Base-by-base conservation (phyloP, 1,140 invertebrate genomes). In the Drosophila willistoni region DNA sequence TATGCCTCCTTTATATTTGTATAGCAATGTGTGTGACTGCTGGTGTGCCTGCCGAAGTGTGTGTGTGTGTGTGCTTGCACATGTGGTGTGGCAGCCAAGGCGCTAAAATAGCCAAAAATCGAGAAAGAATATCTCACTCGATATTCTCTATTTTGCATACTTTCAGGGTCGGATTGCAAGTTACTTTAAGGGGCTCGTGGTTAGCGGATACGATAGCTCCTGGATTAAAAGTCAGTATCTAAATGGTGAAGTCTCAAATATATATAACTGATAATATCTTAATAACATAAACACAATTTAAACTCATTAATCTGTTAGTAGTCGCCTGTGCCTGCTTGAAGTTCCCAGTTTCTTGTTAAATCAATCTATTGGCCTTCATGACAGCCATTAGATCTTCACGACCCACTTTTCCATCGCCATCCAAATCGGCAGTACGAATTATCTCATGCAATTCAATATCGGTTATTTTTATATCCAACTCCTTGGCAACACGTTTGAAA, bases 391-490 rank as follows among this genome's bases (percentile, higher is more conserved):
- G 99, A 92, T 99, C 98, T 64, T 98, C 96, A 91, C 97, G 96
- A 81, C 22, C 34, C 1, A 87, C 77, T 36, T 87, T 80, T n/a
- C 83, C 83, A 55, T 80, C 70, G 34, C 73, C 77, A 19, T 74
- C 51, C 9, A 54, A 0, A 7, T 87, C 80, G 5, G 79, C 83
- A 36, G 77, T 80, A 83, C 97, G 96, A 76, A 99, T 98, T 98
- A 99, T 99, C 93, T 99, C 98, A 93, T 98, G 95, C 3, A 99
- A 91, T 93, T 99, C 98, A 92, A 99, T 98, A 93, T 99, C 98
- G 17, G 97, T 98, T 14, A 99, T 93, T 91, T 96, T 98, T 93
- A 99, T 98, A 0, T 98, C 98, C 22, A 99, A 93, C 92, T 99
- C 97, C 86, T 95, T 95, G 9, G 98, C 97, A 13, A 99, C 98